Evolutionary conservation across 2,888 invertebrate species (phyloP), one percentile per base, ranked within the genome.

Genomic region (Globia sparganii): DNA sequence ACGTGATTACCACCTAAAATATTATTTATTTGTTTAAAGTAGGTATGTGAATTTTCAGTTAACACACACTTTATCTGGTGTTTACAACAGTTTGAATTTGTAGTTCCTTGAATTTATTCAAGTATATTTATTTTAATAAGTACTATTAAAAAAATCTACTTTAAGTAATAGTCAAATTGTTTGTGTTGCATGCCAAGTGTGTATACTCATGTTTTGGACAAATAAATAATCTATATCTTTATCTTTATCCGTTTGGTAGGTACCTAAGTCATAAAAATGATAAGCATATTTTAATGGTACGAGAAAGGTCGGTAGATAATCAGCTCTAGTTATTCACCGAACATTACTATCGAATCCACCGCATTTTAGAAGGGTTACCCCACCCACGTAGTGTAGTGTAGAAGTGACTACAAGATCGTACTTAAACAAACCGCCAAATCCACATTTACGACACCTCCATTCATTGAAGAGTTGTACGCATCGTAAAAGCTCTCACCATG

Each of bases 371-470:
- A 76, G 53, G 81, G 68, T 53, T 61, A 66, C 40, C 56, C 68
- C 66, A 85, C 81, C 46, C 66, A 85, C 72, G 46, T 64, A 80
- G 61, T 80, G 43, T 73, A 81, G 65, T 77, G 70, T 77, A 85
- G 83, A 85, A 72, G 79, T 72, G 49, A 80, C 72, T 86, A 62
- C 78, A 85, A 87, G 68, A 77, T 80, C 75, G 75, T 78, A 83
- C 86, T 81, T 72, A 76, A 70, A 78, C 84, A 83, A 91, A 91
- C 89, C 91, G 89, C 91, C 90, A 92, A 94, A 92, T 93, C 92
- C 90, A 90, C 92, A 90, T 94, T 94, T 93, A 94, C 93, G 94
- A 93, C 90, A 90, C 87, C 88, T 92, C 92, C 94, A 94, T 94
- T 94, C 94, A 93, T 94, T 92, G 85, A 90, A 91, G 92, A 91